Base-by-base conservation (phyloP, 2,113 vertebrate species). In the Synchiropus splendidus region DNA sequence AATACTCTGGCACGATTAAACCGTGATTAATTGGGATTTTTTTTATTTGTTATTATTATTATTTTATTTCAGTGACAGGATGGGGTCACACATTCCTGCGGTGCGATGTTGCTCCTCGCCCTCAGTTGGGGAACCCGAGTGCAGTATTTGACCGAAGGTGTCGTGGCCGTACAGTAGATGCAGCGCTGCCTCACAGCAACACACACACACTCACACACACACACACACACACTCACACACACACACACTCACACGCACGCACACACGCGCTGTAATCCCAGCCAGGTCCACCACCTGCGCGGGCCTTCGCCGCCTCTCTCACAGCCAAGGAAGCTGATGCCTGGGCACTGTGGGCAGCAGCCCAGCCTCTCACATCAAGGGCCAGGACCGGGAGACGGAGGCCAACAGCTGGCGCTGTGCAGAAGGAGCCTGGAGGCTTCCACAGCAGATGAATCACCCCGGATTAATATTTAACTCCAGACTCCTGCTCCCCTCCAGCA, bases 401-500 rank as follows among this genome's bases (percentile, higher is more conserved):
- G 75, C 76, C 79, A 84, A 83, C 82, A 86, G 80, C 84, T 85
- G 81, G 80, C 75, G 46, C 54, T 64, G 71, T 58, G 74, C 79
- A 80, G 71, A 77, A 72, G 68, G 81, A 77, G 78, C 77, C 78
- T 75, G 75, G 52, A 76, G 74, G 78, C 83, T 72, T 77, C 74
- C 77, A 79, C 78, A 67, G 75, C 74, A 79, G 61, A 84, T 84
- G 78, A 84, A 83, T 85, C 82, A 81, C 77, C 75, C 60, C 65
- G 66, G 73, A 85, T 85, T 84, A 82, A 87, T 85, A 84, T 83
- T 85, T 83, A 82, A 84, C 82, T 85, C 67, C 77, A 76, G 77
- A 75, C 71, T 85, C 71, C 72, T 79, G 72, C 80, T 78, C 38
- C 72, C 77, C 72, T 79, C 65, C 33, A 85, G 80, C 77, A 69